Base-by-base conservation (phyloP, 2,797 vertebrate species). In the Lagocephalus sceleratus region DNA sequence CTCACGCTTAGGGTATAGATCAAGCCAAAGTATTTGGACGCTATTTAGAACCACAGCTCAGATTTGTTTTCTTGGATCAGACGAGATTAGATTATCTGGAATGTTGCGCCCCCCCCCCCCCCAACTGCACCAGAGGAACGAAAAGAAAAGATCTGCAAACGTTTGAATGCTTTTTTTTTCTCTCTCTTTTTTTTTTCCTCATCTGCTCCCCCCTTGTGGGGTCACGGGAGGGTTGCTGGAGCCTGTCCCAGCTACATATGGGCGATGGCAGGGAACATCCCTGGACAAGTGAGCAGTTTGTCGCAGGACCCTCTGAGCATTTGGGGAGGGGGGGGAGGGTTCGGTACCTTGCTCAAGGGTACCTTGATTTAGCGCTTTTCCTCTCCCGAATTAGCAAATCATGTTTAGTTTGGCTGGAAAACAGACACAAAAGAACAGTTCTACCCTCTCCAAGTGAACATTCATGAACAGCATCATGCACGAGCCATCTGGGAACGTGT, bases 401-500 rank as follows among this genome's bases (percentile, higher is more conserved):
- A 2, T 76, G 60, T 75, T 82, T 74, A 64, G 48, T 66, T 66
- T 51, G 57, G 59, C 53, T 63, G 52, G 57, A 59, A 47, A 74
- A 46, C 66, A 81, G 55, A 66, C 17, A 10, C 40, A 86, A 78
- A 83, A 81, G 56, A 80, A 69, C 75, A 77, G 79, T 83, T 55
- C 61, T 47, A 60, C 76, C 63, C 61, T 68, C 60, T 73, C 60
- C 60, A 67, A 81, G 64, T 66, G 64, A 73, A 75, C 79, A 75
- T 73, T 75, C 66, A 76, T 79, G 78, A 85, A 85, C 76, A 88
- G 79, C 86, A 79, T 76, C 71, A 83, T 81, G 68, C 68, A 57
- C 68, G 61, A 78, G 78, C 78, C 84, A 87, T 78, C 82, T 72
- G 88, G 81, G 82, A 88, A 68, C 23, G 87, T 89, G 71, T 68